These are phyloP conservation scores for Eucidaris tribuloides DNA, from an alignment of 35 echinoderm and acorn worm species.

Conservation along the genomic window DNA sequence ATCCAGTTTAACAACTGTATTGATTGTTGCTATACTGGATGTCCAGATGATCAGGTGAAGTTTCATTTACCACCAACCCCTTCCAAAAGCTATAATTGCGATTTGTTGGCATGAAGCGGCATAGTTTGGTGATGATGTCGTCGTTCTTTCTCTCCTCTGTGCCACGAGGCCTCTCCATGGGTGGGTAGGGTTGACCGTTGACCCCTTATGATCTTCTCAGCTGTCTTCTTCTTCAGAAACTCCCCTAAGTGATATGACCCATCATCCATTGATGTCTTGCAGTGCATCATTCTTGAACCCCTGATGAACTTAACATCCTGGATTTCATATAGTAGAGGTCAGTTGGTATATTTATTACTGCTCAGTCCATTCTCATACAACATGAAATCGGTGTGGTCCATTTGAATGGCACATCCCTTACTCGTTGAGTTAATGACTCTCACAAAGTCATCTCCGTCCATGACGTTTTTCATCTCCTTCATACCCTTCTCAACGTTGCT, in stretches of 20 bases:
- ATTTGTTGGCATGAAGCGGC: too few species aligned
- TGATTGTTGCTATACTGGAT: too few species aligned
- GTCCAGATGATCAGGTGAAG: too few species aligned
- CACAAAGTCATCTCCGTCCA: background rate
- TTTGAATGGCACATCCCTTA: background rate
- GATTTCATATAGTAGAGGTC: background rate
- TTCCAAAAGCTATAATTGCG: too few species aligned
- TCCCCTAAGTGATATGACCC: background rate
- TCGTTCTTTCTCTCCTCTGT: too few species aligned
- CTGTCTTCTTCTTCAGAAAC: conserved; percentile 16
- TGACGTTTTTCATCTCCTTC: background rate
- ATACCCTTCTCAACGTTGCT: conserved; percentile 2
- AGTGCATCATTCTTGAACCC: background rate
- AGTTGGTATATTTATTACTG: background rate
- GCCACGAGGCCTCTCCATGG: too few species aligned
- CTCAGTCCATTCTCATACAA: conserved; percentile 1
- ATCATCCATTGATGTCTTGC: conserved; percentile 18
- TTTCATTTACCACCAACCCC: too few species aligned
- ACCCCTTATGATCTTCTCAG: background rate
- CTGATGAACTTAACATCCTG: conserved; percentile 4
- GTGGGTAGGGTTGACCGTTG: too few species aligned
- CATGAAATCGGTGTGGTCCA: background rate
- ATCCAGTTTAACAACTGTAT: too few species aligned
- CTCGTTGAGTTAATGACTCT: background rate
- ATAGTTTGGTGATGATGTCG: too few species aligned